phyloP scores from a whole-genome alignment of 35 echinoderm and acorn worm species.

The Nesometra sesokonis region DNA sequence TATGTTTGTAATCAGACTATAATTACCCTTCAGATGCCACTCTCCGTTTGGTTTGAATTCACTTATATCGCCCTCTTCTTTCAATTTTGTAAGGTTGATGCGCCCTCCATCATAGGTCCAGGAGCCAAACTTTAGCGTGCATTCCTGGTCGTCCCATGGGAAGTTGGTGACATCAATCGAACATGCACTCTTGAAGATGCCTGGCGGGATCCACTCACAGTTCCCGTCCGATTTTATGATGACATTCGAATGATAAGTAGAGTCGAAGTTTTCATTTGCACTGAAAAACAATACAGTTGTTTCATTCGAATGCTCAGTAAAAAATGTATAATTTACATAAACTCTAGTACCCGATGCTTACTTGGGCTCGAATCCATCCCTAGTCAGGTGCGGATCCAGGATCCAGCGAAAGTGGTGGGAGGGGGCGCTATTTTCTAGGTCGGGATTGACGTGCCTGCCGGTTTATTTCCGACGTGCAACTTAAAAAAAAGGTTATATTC shows the following conservation, averaged over 20 bases:
- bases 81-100: slow-evolving; percentile 34
- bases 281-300: slow-evolving; percentile 9
- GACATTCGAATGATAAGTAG: slow-evolving; percentile 1
- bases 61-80: not conserved
- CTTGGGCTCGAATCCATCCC: too few relatives aligned
- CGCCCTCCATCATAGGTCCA: slow-evolving; percentile 82
- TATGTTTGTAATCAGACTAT: too few relatives aligned
- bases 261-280: slow-evolving; percentile 9
- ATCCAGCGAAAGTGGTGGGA: too few relatives aligned
- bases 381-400: too few relatives aligned
- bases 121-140: slow-evolving; percentile 85
- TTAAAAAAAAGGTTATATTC: too few relatives aligned
- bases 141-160: slow-evolving; percentile 90
- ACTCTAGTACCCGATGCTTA: too few relatives aligned
- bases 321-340: too few relatives aligned
- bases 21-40: not conserved
- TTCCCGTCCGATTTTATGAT: not conserved
- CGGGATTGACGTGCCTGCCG: too few relatives aligned
- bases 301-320: too few relatives aligned
- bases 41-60: not conserved
- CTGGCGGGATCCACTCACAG: slow-evolving; percentile 69
- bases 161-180: slow-evolving; percentile 79
- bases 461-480: too few relatives aligned
- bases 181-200: slow-evolving; percentile 87
- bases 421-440: too few relatives aligned